Percentiles rank a stretch among this genome's conserved stretches.
Conservation (phyloP, 2,888 invertebrate genomes). For the Euproctis similis region DNA sequence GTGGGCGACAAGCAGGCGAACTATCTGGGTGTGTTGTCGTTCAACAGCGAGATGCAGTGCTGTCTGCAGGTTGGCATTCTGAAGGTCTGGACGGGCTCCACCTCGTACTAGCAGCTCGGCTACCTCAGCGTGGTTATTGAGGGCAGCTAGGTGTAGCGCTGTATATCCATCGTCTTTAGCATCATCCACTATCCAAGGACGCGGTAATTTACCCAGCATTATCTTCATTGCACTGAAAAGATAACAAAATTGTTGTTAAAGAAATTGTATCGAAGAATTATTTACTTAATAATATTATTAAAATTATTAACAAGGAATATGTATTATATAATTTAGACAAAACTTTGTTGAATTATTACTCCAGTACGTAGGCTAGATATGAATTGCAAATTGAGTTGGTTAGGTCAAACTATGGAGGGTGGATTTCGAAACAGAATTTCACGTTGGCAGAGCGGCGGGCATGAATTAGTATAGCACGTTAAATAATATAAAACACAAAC, state of each 20-base stretch:
- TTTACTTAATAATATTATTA: too few relatives aligned
- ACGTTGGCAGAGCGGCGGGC: too few relatives aligned
- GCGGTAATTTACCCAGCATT: constrained; percentile 91
- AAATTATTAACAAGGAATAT: too few relatives aligned
- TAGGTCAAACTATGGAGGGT: too few relatives aligned
- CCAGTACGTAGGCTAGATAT: too few relatives aligned
- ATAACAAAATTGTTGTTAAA: constrained; percentile 2
- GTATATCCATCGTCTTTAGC: constrained; percentile 99
- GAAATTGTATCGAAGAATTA: too few relatives aligned
- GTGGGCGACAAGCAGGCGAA: constrained; percentile 92
- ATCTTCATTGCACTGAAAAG: constrained; percentile 94
- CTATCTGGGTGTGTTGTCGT: constrained; percentile 98
- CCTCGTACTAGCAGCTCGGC: constrained; percentile 93
- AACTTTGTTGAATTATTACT: too few relatives aligned
- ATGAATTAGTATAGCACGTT: too few relatives aligned
- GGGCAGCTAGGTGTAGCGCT: constrained; percentile 94
- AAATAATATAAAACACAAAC: too few relatives aligned
- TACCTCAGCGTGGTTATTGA: constrained; percentile 98
- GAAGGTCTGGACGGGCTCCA: constrained; percentile 94
- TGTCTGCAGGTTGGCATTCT: constrained; percentile 96
- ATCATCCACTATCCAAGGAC: constrained; percentile 98
- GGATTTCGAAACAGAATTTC: too few relatives aligned
- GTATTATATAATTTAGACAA: too few relatives aligned
- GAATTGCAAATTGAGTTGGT: too few relatives aligned
- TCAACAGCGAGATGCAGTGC: constrained; percentile 96